Evolutionary conservation across 2,797 vertebrate species (phyloP).

Genomic region (Netta rufina): DNA sequence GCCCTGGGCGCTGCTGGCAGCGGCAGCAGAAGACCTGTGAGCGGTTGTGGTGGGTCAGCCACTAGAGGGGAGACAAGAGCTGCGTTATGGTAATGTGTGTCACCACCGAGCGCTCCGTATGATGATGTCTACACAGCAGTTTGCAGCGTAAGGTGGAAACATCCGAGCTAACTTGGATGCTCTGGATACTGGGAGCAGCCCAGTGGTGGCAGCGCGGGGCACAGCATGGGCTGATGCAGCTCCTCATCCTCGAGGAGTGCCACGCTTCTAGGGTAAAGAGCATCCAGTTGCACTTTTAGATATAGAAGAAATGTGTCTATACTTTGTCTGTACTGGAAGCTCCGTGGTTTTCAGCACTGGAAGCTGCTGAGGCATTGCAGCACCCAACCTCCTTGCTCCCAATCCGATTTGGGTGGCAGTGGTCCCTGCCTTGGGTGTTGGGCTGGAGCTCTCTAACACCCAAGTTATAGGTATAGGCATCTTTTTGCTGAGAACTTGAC

Average conservation of each 20-base stretch:
- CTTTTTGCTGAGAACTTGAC: neutral
- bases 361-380: rapidly evolving
- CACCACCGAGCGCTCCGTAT: rapidly evolving
- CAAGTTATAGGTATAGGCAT: no score
- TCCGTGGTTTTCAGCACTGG: neutral
- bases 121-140: rapidly evolving
- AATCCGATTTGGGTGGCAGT: neutral
- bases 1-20: neutral
- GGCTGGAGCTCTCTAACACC: no score
- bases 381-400: rapidly evolving
- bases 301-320: rapidly evolving
- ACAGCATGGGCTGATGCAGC: rapidly evolving
- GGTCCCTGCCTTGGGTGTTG: neutral
- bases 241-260: rapidly evolving
- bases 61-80: slow-evolving; percentile 66
- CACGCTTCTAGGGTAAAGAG: rapidly evolving
- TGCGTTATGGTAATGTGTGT: neutral
- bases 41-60: neutral
- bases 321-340: rapidly evolving
- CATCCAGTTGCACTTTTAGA: rapidly evolving
- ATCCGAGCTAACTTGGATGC: rapidly evolving
- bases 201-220: rapidly evolving
- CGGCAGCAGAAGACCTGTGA: neutral
- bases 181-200: neutral
- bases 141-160: rapidly evolving